A percentile compares a stretch with the other conserved stretches of the same genome.
These are phyloP conservation scores for Laothoe populi DNA, from an alignment of 2,888 invertebrate genomes.

Conservation along the genomic window DNA sequence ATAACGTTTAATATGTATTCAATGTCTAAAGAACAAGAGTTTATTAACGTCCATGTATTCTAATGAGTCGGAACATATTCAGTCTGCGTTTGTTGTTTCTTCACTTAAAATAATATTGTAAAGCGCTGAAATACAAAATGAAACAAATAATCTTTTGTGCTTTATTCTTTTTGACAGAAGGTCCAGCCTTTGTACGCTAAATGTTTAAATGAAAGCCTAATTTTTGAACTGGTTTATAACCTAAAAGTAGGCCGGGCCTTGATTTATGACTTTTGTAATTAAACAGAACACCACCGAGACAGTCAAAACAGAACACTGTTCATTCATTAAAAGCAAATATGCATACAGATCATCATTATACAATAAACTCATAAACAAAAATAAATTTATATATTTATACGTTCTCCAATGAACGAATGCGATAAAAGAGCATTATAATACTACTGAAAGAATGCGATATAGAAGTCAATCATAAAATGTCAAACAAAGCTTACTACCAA, in stretches of 20 bases:
- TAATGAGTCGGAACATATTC: no score
- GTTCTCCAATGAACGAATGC: no score
- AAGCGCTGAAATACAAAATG: not conserved
- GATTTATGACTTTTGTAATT: slow-evolving; percentile 18
- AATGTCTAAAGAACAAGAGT: no score
- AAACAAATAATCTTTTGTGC: not conserved
- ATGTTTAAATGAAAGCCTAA: slow-evolving; percentile 25
- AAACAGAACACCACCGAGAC: not conserved
- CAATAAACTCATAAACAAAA: not conserved
- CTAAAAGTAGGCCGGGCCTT: slow-evolving; percentile 12
- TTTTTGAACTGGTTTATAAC: slow-evolving; percentile 12
- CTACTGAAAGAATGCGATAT: not conserved
- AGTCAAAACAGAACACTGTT: no score
- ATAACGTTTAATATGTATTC: no score
- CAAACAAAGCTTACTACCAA: not conserved
- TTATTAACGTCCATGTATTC: no score
- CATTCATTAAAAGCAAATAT: not conserved
- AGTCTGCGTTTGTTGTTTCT: no score
- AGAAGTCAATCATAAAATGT: not conserved
- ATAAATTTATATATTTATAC: no score
- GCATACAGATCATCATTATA: not conserved
- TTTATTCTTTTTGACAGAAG: not conserved
- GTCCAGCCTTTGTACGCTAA: slow-evolving; percentile 1
- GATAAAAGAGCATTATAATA: no score
- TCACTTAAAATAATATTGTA: not conserved